Evolutionary conservation across 2,888 invertebrate genomes (phyloP), one percentile per base, ranked within the genome.

Genomic region (Eilema sororculum): DNA sequence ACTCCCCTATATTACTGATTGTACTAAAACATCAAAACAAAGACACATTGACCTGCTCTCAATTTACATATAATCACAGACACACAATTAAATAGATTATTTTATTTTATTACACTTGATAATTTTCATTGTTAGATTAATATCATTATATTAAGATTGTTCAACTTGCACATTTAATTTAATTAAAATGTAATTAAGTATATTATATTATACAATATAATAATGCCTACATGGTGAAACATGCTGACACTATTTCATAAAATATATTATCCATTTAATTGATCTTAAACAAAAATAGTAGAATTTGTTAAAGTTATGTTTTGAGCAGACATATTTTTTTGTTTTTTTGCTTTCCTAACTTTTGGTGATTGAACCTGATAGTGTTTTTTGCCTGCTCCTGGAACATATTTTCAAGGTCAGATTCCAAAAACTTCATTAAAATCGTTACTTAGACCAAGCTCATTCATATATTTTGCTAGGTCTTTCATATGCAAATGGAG

Each of bases 361-460:
- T 16, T 41, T 1, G 4, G 13, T 41, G 16, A 16, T 41, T 41
- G 41, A 4, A 3, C 13, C 52, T n/a, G 52, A 52, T 13, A n/a
- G 20, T 9, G 8, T 8, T 52, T 52, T 8, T 5, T 9, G 52
- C n/a, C n/a, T 52, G 52, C 52, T 52, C 52, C 60, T 13, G 12
- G 9, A 33, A 33, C 30, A 28, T 16, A 22, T 22, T 2, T 12
- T 33, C 9, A 59, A 60, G 52, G 22, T 72, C 60, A 75, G 63
- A 97, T 90, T 4, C 98, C 98, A 96, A 99, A 98, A 73, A 98
- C 96, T 78, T 98, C 97, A 87, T 97, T 97, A 91, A 98, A 98
- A 78, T 97, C 96, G 87, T 97, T 96, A 68, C 96, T 96, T 62
- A 97, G 96, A 28, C 96, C 95, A 85, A 97, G 97, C 64, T 96